Percentiles rank a stretch among this genome's conserved stretches.
Conservation (phyloP, 2,888 invertebrate species). For the Uloborus plumipes region DNA sequence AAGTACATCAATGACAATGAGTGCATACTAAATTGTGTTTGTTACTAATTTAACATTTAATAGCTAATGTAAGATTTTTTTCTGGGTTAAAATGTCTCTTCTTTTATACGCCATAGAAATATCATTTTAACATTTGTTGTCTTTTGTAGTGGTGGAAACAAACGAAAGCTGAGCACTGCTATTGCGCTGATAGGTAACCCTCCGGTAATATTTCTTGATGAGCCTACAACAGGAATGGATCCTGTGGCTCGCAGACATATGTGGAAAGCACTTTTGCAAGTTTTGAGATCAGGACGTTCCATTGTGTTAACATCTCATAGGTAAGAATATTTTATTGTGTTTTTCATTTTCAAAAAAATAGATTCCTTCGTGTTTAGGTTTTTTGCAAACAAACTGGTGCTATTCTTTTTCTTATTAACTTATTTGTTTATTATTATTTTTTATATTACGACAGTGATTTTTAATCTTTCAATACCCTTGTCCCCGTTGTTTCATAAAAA, state of each 20-base stretch:
- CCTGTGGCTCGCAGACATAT: slow-evolving; percentile 84
- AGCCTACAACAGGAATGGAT: slow-evolving; percentile 81
- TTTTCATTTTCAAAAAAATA: not conserved
- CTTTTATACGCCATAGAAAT: too few species aligned
- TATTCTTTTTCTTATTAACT: too few species aligned
- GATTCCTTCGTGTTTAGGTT: not conserved
- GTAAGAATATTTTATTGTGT: slow-evolving; percentile 14
- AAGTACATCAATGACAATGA: too few species aligned
- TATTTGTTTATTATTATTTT: too few species aligned
- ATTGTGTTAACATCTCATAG: slow-evolving; percentile 82
- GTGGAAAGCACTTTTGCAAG: slow-evolving; percentile 81
- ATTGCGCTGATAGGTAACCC: slow-evolving; percentile 80
- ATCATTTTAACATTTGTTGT: not conserved
- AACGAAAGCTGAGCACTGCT: slow-evolving; percentile 81
- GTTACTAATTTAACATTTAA: too few species aligned
- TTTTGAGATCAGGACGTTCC: slow-evolving; percentile 79
- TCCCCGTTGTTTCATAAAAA: too few species aligned
- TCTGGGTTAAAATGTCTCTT: too few species aligned
- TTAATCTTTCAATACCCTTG: too few species aligned
- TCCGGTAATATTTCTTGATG: slow-evolving; percentile 80
- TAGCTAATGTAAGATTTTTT: not conserved
- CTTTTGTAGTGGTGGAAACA: slow-evolving; percentile 79
- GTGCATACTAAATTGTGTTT: too few species aligned
- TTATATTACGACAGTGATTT: too few species aligned
- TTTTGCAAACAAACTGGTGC: too few species aligned